Conservation (phyloP, 2,888 invertebrate genomes). For the Caradrina clavipalpis region DNA sequence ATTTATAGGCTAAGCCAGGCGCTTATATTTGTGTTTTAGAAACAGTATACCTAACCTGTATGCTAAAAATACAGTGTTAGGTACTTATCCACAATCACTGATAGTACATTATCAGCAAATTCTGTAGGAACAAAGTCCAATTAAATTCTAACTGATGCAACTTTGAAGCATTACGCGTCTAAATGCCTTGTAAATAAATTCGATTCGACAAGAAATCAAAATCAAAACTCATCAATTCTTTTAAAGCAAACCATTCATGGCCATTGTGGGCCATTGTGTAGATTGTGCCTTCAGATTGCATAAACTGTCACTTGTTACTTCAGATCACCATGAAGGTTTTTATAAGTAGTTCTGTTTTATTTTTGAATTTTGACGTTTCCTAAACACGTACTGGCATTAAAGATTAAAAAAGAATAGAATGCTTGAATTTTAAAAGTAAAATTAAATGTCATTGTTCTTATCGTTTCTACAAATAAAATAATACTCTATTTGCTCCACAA, state of each 20-base stretch:
- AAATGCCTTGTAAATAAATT: not conserved
- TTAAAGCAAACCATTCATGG: not conserved
- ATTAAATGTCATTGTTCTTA: not conserved
- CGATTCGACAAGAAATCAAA: too few species aligned
- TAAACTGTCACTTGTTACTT: not conserved
- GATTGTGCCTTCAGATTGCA: not conserved
- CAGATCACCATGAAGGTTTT: constrained; percentile 1
- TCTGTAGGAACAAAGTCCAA: not conserved
- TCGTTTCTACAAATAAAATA: not conserved
- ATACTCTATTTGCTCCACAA: not conserved
- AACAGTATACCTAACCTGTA: too few species aligned
- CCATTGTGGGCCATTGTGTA: constrained; percentile 11
- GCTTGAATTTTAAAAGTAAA: not conserved
- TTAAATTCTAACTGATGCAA: not conserved
- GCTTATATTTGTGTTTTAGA: too few species aligned
- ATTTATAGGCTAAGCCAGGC: too few species aligned
- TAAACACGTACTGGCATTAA: not conserved
- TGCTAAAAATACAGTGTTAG: too few species aligned
- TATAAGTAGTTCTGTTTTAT: not conserved
- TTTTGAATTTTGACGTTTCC: too few species aligned
- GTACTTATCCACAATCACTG: too few species aligned
- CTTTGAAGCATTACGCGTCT: not conserved
- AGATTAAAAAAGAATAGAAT: not conserved
- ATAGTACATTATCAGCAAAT: too few species aligned
- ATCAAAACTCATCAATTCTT: too few species aligned